Evolutionary conservation across 1,140 invertebrate genomes (phyloP).

Genomic region (Drosophila nigromelanica): DNA sequence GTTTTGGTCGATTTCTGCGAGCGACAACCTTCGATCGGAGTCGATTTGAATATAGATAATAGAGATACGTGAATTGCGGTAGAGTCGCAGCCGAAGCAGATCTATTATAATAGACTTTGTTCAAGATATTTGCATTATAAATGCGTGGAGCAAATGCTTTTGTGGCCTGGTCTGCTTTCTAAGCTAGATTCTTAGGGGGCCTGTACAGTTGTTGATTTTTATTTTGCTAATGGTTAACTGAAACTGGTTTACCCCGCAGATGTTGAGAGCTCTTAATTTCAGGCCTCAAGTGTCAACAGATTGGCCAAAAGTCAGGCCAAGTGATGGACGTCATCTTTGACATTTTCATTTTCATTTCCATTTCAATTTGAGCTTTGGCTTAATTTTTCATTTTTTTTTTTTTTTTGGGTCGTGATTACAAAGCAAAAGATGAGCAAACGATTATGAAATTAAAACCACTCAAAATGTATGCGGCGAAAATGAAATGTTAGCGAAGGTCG

Average conservation of each 20-base stretch:
- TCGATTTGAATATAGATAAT: slow-evolving; percentile 55
- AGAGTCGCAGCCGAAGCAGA: slow-evolving; percentile 37
- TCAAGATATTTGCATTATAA: slow-evolving; percentile 62
- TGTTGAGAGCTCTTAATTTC: slow-evolving; percentile 15
- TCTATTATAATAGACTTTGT: slow-evolving; percentile 50
- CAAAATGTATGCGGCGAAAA: slow-evolving; percentile 18
- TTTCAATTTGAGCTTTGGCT: slow-evolving; percentile 16
- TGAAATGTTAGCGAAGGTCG: slow-evolving; percentile 36
- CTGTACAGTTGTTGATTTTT: background rate
- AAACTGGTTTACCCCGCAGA: slow-evolving; percentile 11
- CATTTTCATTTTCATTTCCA: slow-evolving; percentile 64
- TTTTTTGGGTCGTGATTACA: slow-evolving; percentile 19
- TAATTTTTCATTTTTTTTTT: background rate
- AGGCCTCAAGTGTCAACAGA: slow-evolving; percentile 29
- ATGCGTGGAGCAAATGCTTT: slow-evolving; percentile 12
- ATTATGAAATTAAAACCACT: slow-evolving; percentile 29
- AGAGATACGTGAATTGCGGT: slow-evolving; percentile 64
- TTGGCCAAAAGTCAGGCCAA: slow-evolving; percentile 9
- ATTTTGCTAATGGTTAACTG: background rate
- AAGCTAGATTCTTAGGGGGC: slow-evolving; percentile 23
- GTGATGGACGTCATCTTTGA: slow-evolving; percentile 59
- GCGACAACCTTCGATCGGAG: slow-evolving; percentile 43
- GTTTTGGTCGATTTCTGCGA: slow-evolving; percentile 42
- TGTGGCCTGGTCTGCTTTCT: slow-evolving; percentile 50
- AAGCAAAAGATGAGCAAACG: slow-evolving; percentile 12